Evolutionary conservation across 2,797 vertebrate genomes (phyloP).

Genomic region (Myotis vivesi): DNA sequence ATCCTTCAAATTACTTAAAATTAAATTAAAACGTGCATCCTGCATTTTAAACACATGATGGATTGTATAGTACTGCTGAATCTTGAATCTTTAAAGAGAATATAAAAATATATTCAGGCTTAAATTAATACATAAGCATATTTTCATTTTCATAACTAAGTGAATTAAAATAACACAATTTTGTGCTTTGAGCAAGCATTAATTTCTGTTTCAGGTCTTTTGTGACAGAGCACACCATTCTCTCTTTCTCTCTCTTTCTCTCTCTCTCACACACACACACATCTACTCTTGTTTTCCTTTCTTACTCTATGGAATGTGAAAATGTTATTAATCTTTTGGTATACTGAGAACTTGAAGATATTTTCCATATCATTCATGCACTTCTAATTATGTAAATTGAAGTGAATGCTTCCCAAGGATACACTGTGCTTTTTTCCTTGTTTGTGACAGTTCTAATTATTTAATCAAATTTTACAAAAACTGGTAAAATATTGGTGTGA

Average conservation of each 20-base stretch:
- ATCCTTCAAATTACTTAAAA: background rate
- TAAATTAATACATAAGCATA: background rate
- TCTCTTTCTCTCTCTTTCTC: background rate
- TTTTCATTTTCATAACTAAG: background rate
- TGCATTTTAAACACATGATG: background rate
- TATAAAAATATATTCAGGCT: background rate
- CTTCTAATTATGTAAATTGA: background rate
- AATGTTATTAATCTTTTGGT: background rate
- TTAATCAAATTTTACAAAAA: background rate
- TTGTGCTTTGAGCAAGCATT: background rate
- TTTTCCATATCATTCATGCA: background rate
- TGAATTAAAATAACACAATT: background rate
- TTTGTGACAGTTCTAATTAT: background rate
- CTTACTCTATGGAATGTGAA: background rate
- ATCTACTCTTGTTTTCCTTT: background rate
- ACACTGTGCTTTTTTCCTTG: background rate
- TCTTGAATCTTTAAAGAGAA: background rate
- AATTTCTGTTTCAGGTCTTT: background rate
- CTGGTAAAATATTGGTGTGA: background rate
- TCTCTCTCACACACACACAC: background rate
- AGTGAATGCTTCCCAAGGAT: background rate
- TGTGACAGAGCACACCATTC: background rate
- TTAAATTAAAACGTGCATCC: background rate
- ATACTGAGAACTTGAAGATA: background rate
- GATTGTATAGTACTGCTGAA: background rate